These are phyloP conservation scores for Orientallactaga bullata DNA, from an alignment of 2,113 vertebrate species.

Conservation along the genomic window DNA sequence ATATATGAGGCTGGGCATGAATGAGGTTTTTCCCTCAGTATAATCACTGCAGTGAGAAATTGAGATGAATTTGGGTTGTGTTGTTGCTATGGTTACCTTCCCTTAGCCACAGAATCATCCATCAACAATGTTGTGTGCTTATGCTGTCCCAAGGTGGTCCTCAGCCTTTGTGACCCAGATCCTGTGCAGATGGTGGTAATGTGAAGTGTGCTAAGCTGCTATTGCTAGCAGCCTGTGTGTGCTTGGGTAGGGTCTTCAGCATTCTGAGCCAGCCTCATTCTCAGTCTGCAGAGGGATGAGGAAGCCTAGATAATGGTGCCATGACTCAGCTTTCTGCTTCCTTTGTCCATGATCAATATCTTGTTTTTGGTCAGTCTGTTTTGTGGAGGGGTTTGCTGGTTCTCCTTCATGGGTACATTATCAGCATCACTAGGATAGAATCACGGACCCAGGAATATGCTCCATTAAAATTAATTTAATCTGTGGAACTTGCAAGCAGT, in stretches of 20 bases:
- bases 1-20: neutral
- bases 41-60: neutral
- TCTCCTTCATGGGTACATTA: neutral
- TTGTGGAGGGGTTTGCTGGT: neutral
- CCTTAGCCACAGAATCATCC: neutral
- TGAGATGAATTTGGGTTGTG: neutral
- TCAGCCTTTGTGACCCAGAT: neutral
- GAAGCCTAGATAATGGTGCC: no score
- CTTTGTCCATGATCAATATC: no score
- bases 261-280: no score
- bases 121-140: neutral
- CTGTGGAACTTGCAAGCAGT: neutral
- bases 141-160: accelerated
- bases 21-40: no score
- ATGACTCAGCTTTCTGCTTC: no score
- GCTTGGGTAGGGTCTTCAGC: neutral
- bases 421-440: neutral
- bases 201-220: neutral
- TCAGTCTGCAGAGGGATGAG: accelerated
- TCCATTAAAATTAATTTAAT: neutral
- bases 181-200: neutral
- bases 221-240: neutral
- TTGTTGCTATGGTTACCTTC: neutral
- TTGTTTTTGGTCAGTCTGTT: neutral
- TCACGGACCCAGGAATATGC: no score